Percentiles rank a stretch among this genome's conserved stretches.
Evolutionary conservation across 2,113 vertebrate genomes (phyloP).

Genomic region (Sinocyclocheilus grahami): DNA sequence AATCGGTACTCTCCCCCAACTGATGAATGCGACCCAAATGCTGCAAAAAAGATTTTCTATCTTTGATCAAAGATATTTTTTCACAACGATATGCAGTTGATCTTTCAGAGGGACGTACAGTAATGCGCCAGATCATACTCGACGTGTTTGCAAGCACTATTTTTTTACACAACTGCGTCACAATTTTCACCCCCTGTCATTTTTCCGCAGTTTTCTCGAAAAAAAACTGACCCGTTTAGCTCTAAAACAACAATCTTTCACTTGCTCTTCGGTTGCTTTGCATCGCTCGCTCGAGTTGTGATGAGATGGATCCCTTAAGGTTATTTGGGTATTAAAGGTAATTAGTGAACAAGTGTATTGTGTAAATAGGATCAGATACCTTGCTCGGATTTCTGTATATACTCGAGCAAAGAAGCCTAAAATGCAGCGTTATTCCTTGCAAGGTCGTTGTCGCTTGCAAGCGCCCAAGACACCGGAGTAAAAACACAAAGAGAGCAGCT

Average conservation of each 20-base stretch:
- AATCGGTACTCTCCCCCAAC: slow-evolving; percentile 73
- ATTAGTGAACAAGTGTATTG: slow-evolving; percentile 52
- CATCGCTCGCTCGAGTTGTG: neutral
- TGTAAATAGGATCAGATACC: slow-evolving; percentile 38
- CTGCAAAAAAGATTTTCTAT: slow-evolving; percentile 49
- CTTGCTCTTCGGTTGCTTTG: neutral
- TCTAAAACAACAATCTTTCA: slow-evolving; percentile 14
- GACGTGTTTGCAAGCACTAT: slow-evolving; percentile 55
- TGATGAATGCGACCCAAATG: slow-evolving; percentile 72
- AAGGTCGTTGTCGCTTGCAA: slow-evolving; percentile 24
- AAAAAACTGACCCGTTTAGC: slow-evolving; percentile 65
- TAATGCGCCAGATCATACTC: slow-evolving; percentile 52
- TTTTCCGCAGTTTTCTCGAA: slow-evolving; percentile 70
- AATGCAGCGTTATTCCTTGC: neutral
- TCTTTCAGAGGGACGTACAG: neutral
- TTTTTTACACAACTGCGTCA: slow-evolving; percentile 86
- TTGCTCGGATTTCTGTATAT: slow-evolving; percentile 1
- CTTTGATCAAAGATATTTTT: neutral
- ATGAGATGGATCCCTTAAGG: neutral
- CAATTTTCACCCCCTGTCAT: slow-evolving; percentile 76
- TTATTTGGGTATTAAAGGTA: slow-evolving; percentile 35
- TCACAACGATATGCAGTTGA: neutral
- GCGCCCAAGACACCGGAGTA: slow-evolving; percentile 57
- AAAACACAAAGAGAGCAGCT: slow-evolving; percentile 74
- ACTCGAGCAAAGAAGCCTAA: slow-evolving; percentile 19